Base-by-base conservation (phyloP, 1,140 invertebrate genomes). In the Caerostris darwini region DNA sequence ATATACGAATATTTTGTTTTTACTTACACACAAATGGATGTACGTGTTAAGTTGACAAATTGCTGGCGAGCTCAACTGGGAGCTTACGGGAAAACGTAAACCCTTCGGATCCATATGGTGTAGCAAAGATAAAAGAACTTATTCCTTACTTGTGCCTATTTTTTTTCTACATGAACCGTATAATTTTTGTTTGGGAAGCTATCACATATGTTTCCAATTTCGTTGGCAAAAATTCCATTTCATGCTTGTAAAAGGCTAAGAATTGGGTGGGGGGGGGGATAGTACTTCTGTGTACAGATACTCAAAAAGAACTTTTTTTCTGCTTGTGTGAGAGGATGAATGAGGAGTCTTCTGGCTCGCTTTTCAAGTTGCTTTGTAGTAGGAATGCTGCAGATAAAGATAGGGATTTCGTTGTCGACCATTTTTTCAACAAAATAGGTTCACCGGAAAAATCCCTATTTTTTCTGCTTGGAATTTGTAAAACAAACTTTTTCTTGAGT, bases 141-240 rank as follows among this genome's bases (percentile, higher is more conserved):
- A 77, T 77, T 77, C 34, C 34, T 77, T 77, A 77, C 50, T 50
- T 77, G 12, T 77, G 50, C 69, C 69, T 50, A 77, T 34, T 77
- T 77, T n/a, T 64, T 77, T 77, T n/a, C 69, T 12, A n/a, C 34
- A 34, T 19, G 69, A 77, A 77, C 69, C 50, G 69, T 77, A 77
- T 77, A 77, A 77, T 77, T 77, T 77, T 77, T 77, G 69, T 77
- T 77, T 77, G 34, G 19, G n/a, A n/a, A 77, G 7, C 69, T 77
- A 77, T 34, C 69, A 77, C 50, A 77, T n/a, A n/a, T 77, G 34
- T 77, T 77, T 77, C 34, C 69, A 34, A 77, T 34, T 19, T 10
- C 69, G 8, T 77, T 77, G 69, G 19, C 69, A 77, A 77, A 77
- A 77, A 77, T 77, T 77, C 69, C 14, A 77, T 77, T 77, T 77